phyloP scores from a whole-genome alignment of 1,140 invertebrate species.

The Leptinotarsa texana region DNA sequence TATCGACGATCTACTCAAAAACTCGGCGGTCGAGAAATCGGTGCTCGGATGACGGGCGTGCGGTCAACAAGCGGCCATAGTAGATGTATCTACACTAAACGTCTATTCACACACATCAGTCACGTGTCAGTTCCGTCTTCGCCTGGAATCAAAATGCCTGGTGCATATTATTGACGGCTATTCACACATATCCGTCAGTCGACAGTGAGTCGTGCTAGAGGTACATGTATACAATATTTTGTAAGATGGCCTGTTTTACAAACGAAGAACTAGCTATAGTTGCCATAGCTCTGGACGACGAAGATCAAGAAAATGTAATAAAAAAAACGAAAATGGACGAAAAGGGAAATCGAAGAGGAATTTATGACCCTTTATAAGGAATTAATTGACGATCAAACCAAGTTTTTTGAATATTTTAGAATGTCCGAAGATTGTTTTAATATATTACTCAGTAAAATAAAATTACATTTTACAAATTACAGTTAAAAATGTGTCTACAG shows the following conservation, averaged over 20 bases:
- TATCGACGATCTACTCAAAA: too few species aligned
- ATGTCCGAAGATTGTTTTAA: constrained; percentile 15
- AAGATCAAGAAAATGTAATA: constrained; percentile 20
- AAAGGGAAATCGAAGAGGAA: neutral
- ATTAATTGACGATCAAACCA: neutral
- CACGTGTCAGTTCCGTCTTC: too few species aligned
- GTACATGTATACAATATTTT: neutral
- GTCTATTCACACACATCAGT: too few species aligned
- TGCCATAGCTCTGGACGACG: constrained; percentile 22
- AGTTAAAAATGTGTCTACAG: neutral
- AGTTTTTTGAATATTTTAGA: neutral
- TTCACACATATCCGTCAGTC: too few species aligned
- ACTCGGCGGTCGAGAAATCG: too few species aligned
- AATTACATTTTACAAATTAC: neutral
- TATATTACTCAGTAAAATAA: constrained; percentile 3
- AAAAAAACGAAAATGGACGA: constrained; percentile 17
- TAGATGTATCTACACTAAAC: too few species aligned
- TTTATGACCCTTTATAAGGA: neutral
- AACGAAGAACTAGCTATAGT: constrained; percentile 22
- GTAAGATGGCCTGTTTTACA: neutral
- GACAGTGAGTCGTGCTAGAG: constrained; percentile 3
- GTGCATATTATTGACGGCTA: too few species aligned
- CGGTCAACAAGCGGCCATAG: too few species aligned
- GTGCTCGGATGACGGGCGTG: too few species aligned
- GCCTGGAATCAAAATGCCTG: too few species aligned